Conservation (phyloP, 2,113 vertebrate genomes). For the Sciurus niger region DNA sequence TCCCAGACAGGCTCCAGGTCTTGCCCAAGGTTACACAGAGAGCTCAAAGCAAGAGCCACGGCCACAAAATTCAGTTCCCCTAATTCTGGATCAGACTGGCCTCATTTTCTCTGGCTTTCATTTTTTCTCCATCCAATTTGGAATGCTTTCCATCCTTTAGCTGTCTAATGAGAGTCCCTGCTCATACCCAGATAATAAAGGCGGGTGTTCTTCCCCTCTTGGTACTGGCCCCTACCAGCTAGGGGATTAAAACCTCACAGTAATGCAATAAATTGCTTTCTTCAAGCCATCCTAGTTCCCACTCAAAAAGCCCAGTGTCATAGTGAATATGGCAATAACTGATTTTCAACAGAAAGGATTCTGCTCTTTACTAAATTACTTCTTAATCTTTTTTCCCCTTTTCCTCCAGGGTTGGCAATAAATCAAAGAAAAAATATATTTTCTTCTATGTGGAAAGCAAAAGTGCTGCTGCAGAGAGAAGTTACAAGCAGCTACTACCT, state of each 20-base stretch:
- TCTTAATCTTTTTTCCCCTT: background rate
- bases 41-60: background rate
- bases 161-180: background rate
- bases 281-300: background rate
- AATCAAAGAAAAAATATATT: constrained; percentile 44
- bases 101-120: background rate
- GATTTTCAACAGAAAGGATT: constrained; percentile 43
- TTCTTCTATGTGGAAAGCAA: background rate
- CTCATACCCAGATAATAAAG: background rate
- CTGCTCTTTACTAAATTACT: constrained; percentile 52
- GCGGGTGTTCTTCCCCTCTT: background rate
- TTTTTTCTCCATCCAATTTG: background rate
- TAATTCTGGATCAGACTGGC: background rate
- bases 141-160: background rate
- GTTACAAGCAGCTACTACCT: background rate
- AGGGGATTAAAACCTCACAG: constrained; percentile 13
- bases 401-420: constrained; percentile 46
- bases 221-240: background rate
- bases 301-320: background rate
- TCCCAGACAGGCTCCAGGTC: background rate
- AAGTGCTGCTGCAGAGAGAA: background rate
- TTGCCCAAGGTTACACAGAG: background rate
- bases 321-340: background rate
- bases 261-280: constrained; percentile 44
- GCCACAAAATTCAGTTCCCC: background rate